These are phyloP conservation scores for Macaca fascicularis DNA, from an alignment of 2,113 vertebrate genomes.

Conservation along the genomic window DNA sequence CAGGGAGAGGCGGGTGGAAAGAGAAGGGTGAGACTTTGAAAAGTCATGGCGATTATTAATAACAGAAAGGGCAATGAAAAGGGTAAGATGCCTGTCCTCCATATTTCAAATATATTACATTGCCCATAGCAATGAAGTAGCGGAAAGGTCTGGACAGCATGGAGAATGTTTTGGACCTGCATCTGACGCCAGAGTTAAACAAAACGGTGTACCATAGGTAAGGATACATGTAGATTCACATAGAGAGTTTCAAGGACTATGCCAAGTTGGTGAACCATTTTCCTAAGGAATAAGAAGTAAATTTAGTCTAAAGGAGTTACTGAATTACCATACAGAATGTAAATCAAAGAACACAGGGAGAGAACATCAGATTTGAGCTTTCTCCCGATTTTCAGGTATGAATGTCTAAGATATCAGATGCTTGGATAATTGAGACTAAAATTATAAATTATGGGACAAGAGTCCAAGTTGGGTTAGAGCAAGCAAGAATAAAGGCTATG, in stretches of 20 bases:
- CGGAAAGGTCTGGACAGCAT: constrained; percentile 12
- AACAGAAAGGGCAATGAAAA: constrained; percentile 76
- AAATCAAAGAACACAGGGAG: background rate
- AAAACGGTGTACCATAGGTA: background rate
- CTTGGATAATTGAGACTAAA: background rate
- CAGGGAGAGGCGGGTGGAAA: constrained; percentile 49
- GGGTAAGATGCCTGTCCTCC: constrained; percentile 66
- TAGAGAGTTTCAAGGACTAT: background rate
- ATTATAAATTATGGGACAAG: background rate
- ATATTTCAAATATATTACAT: constrained; percentile 67
- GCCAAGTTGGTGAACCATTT: background rate
- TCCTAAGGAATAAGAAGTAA: background rate
- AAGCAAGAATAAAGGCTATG: background rate
- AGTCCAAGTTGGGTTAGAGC: background rate
- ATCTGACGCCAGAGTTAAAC: background rate
- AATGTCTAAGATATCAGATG: background rate
- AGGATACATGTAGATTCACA: background rate
- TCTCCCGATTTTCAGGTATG: background rate
- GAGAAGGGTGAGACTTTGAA: constrained; percentile 72
- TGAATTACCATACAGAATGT: background rate
- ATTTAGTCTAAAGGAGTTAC: background rate
- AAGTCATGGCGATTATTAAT: constrained; percentile 78
- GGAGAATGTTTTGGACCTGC: background rate
- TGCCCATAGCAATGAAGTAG: constrained; percentile 27
- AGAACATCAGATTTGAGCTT: background rate